These are phyloP conservation scores for Charaxes varanes DNA, from an alignment of 1,140 invertebrate species.

Conservation along the genomic window DNA sequence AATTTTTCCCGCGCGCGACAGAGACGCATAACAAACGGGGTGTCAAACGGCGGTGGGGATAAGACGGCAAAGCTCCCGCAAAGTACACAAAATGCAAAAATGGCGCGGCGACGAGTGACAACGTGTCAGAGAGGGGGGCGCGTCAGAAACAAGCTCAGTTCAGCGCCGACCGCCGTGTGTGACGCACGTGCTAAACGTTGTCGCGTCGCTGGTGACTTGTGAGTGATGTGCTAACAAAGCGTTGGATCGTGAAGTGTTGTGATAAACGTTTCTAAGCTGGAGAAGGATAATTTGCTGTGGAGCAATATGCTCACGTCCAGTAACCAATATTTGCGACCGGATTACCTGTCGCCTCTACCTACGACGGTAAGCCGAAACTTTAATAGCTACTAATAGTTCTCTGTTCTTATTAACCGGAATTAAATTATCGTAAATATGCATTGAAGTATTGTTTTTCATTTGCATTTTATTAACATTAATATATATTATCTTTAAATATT, in stretches of 20 bases:
- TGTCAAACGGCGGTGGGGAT: conserved; percentile 72
- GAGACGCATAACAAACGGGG: conserved; percentile 63
- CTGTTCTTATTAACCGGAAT: too few relatives aligned
- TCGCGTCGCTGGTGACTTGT: conserved; percentile 38
- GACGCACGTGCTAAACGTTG: conserved; percentile 27
- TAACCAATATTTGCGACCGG: conserved; percentile 93
- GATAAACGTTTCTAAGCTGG: conserved; percentile 54
- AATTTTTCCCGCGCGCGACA: conserved; percentile 54
- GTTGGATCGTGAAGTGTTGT: conserved; percentile 55
- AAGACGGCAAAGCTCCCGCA: conserved; percentile 71
- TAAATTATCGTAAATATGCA: too few relatives aligned
- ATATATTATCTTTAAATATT: too few relatives aligned
- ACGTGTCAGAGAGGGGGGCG: conserved; percentile 51
- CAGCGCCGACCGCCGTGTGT: conserved; percentile 30
- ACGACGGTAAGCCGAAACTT: conserved; percentile 83
- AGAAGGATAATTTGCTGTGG: conserved; percentile 63
- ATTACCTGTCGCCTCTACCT: conserved; percentile 91
- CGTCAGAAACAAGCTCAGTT: conserved; percentile 42
- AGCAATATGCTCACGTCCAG: conserved; percentile 86
- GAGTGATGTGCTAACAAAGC: conserved; percentile 57
- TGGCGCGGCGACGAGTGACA: conserved; percentile 68
- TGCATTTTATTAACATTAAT: too few relatives aligned
- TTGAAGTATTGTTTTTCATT: too few relatives aligned
- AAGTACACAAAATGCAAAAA: conserved; percentile 73
- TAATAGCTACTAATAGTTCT: too few relatives aligned